Base-by-base conservation (phyloP, 2,888 invertebrate species). In the Diadegma fenestrale region DNA sequence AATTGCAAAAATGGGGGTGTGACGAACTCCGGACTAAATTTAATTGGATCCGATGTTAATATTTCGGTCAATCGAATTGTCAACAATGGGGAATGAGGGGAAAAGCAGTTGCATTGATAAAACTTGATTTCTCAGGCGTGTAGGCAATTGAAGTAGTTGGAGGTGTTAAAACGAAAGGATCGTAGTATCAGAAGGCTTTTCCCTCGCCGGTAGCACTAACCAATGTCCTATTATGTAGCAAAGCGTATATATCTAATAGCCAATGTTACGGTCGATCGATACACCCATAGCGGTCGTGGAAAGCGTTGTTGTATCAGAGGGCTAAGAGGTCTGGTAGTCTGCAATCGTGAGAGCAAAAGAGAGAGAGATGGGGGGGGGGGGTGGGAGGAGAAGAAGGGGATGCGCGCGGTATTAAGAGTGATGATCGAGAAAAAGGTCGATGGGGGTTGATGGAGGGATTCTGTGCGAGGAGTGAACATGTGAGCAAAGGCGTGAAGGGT, bases 261-360 rank as follows among this genome's bases (percentile, higher is more conserved):
- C 80, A 69, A 85, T 85, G 85, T 85, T 82, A 85, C 85, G 78
- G 75, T 82, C 85, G 85, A 85, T 85, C 85, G 85, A 85, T 85
- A 82, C 63, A 85, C 77, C 54, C 48, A 80, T 72, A 72, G 72
- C 64, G 72, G 79, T 71, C 80, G 64, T 45, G 80, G 72, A 63
- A 84, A 81, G 78, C 78, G 51, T 64, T 84, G 84, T 84, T 78
- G 84, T 81, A 84, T 78, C 73, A 75, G 69, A 68, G 81, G 76
- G 79, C 63, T 72, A 72, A 72, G 80, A 80, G 72, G 71, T n/a
- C 69, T 14, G 78, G 54, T 66, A 30, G 68, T 51, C 78, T 33
- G 58, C 41, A 4, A 22, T n/a, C 33, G 41, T 26, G 37, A 64
- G 45, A 66, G 71, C 75, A 10, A 1, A 8, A 7, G 37, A 37